These are phyloP conservation scores for Illadopsis cleaveri DNA, from an alignment of 2,113 vertebrate species.

Conservation along the genomic window DNA sequence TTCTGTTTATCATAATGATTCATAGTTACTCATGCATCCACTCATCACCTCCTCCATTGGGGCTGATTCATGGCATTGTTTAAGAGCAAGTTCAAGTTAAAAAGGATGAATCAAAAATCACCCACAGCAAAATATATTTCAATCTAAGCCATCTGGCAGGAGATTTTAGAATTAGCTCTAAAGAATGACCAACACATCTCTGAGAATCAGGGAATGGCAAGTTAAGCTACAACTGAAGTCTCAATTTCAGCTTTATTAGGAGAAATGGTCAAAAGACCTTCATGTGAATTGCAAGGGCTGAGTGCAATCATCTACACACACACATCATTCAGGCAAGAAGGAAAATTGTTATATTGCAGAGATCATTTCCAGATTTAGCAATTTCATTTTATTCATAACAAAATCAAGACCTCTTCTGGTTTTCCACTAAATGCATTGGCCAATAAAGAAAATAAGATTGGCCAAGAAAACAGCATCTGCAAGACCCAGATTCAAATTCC, in stretches of 20 bases:
- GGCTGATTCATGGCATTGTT: conserved; percentile 67
- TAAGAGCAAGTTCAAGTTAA: conserved; percentile 46
- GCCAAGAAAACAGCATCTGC: not conserved
- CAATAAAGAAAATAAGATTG: not conserved
- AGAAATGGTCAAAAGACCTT: not conserved
- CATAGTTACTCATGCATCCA: conserved; percentile 62
- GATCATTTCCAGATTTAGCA: not conserved
- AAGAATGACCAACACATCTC: not conserved
- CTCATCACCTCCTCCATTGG: conserved; percentile 65
- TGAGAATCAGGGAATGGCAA: conserved; percentile 5
- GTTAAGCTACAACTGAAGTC: not conserved
- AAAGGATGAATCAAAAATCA: conserved; percentile 64
- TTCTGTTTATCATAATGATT: conserved; percentile 64
- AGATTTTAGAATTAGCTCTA: conserved; percentile 37
- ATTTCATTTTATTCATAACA: not conserved
- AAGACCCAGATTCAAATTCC: not conserved
- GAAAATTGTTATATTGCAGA: not conserved
- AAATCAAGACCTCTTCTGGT: not conserved
- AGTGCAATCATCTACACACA: not conserved
- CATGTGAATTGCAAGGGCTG: not conserved
- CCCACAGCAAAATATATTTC: conserved; percentile 56
- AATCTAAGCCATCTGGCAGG: conserved; percentile 49
- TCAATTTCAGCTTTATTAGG: not conserved
- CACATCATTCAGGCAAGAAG: not conserved
- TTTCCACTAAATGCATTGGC: not conserved